Evolutionary conservation across 1,140 invertebrate genomes (phyloP), one percentile per base, ranked within the genome.

Genomic region (Drosophila dunni): DNA sequence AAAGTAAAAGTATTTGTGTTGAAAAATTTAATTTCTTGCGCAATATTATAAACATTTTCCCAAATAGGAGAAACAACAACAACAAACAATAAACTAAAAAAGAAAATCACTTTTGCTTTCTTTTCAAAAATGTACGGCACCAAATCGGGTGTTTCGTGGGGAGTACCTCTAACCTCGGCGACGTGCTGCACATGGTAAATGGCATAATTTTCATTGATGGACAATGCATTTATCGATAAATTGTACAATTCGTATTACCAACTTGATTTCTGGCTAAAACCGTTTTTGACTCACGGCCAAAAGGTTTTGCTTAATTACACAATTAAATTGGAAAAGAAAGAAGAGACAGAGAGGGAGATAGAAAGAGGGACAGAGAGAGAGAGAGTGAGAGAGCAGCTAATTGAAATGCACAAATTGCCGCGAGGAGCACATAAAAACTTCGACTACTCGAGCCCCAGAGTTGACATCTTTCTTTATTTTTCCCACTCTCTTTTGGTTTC

Each of bases 381-480:
- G 24, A 24, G 24, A 24, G 24, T 2, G 24, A 29, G 24, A 29
- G 6, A 75, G 67, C 40, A 58, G 77, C 83, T 88, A 63, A 86
- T 86, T 86, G 83, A 79, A 86, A 86, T 86, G 82, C 83, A 86
- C 68, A 83, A 79, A 82, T 74, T 54, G 77, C 38, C 17, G 48
- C 62, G 66, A 62, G 81, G 46, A 68, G 67, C 78, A 71, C 81
- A 72, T 83, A 71, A 81, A 78, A 81, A 29, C 24, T 29, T 33
- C 33, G 24, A 53, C 8, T 5, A 13, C 44, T 38, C 62, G 62
- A 10, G 58, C 51, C 61, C 68, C 51, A 70, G 11, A 38, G 34
- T 65, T 58, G 69, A 69, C 57, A 69, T 57, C 44, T 56, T 54
- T 56, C 15, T 17, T 20, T 45, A 34, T 62, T 36, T 63, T 54